These are phyloP conservation scores for Schizotus pectinicornis DNA, from an alignment of 2,888 invertebrate genomes.

Conservation along the genomic window DNA sequence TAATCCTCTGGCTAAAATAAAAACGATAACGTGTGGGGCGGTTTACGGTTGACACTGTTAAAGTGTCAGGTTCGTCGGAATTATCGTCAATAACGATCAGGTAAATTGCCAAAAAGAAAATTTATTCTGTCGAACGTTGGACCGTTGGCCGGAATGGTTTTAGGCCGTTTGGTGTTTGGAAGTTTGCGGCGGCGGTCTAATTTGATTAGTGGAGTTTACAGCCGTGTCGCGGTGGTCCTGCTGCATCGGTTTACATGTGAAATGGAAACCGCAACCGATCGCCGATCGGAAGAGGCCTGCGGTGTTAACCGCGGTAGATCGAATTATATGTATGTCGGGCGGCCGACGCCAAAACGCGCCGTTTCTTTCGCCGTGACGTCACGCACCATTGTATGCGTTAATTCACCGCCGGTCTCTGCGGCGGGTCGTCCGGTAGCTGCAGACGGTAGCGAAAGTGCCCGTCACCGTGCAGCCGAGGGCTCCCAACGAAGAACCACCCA, in stretches of 20 bases:
- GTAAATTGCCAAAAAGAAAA: neutral
- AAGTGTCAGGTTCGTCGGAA: neutral
- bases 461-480: too few relatives aligned
- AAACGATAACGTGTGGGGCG: too few relatives aligned
- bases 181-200: constrained; percentile 13
- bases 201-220: constrained; percentile 16
- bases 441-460: neutral
- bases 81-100: constrained; percentile 1
- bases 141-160: neutral
- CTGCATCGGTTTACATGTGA: constrained; percentile 20
- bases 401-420: constrained; percentile 4
- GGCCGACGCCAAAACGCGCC: neutral
- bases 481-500: neutral
- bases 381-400: constrained; percentile 26
- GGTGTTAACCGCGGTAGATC: constrained; percentile 18
- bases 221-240: constrained; percentile 20
- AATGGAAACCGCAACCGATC: constrained; percentile 29
- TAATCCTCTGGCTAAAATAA: neutral
- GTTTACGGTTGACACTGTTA: too few relatives aligned
- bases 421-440: neutral
- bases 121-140: neutral
- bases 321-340: constrained; percentile 8
- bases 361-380: constrained; percentile 23
- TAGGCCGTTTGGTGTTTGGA: neutral
- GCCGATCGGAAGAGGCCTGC: constrained; percentile 26